Evolutionary conservation across 53 echinoderm and acorn worm species (phyloP).

Genomic region (Paracentrotus lividus): DNA sequence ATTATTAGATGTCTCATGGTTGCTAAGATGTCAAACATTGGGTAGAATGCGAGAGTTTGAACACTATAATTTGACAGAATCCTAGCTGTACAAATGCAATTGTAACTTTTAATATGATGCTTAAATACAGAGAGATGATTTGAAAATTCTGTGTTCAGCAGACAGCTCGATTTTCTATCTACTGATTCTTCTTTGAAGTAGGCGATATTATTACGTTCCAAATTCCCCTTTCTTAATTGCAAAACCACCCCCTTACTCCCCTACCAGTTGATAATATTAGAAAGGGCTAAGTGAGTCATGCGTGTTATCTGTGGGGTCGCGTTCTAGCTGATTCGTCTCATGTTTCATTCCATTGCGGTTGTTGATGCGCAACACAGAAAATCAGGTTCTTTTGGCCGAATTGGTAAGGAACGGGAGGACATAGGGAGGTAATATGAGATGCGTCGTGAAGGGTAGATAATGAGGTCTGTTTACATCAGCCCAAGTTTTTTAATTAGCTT

Average conservation of each 20-base stretch:
- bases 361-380: neutral
- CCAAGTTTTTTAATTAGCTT: no score
- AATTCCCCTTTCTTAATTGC: neutral
- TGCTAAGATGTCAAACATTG: no score
- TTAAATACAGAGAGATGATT: no score
- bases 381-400: neutral
- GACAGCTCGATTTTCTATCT: neutral
- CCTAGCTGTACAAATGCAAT: no score
- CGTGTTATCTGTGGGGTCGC: neutral
- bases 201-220: neutral
- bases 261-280: neutral
- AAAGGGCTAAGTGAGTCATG: conserved; percentile 22
- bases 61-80: no score
- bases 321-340: neutral
- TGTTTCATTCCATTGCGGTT: neutral
- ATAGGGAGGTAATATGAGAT: neutral
- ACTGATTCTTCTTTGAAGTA: neutral
- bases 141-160: neutral
- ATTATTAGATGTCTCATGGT: no score
- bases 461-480: no score
- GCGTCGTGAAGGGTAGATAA: neutral
- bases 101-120: no score
- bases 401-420: conserved; percentile 1
- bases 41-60: no score
- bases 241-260: neutral